Conservation (phyloP, 2,113 vertebrate genomes). For the Sinocyclocheilus anshuiensis region DNA sequence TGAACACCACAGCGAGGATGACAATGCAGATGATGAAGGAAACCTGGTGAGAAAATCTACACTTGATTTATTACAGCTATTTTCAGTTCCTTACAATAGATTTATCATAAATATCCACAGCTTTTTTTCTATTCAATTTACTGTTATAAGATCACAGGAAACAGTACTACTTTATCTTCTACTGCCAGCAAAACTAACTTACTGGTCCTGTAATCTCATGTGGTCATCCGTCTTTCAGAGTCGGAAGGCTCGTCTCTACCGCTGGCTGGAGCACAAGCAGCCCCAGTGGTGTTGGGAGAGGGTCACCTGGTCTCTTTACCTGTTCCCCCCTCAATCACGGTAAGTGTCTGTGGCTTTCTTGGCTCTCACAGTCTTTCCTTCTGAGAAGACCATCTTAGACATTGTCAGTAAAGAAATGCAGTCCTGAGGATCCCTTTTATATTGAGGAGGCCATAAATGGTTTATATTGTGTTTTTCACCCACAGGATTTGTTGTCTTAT, state of each 20-base stretch:
- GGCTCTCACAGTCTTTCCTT: not conserved
- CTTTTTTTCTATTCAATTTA: not conserved
- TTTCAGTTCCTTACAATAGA: not conserved
- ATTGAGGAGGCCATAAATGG: not conserved
- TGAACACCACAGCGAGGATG: constrained; percentile 84
- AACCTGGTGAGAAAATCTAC: constrained; percentile 79
- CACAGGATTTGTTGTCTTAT: no score
- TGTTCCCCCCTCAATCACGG: constrained; percentile 93
- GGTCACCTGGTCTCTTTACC: constrained; percentile 90
- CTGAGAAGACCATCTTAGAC: not conserved
- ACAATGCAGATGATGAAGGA: constrained; percentile 86
- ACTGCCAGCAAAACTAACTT: not conserved
- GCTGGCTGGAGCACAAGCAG: constrained; percentile 83
- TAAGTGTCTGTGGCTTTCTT: constrained; percentile 59
- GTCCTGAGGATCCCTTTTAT: no score
- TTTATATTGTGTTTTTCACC: no score
- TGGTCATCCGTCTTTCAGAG: constrained; percentile 73
- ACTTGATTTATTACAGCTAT: constrained; percentile 4
- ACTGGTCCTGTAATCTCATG: not conserved
- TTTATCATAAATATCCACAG: not conserved
- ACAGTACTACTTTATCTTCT: not conserved
- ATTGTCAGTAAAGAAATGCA: no score
- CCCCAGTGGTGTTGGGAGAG: constrained; percentile 89
- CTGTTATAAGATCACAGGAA: not conserved
- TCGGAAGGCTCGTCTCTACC: constrained; percentile 81